Evolutionary conservation across 64 coral and sea anemone genomes (phyloP).

Genomic region (Dendronephthya gigantea): DNA sequence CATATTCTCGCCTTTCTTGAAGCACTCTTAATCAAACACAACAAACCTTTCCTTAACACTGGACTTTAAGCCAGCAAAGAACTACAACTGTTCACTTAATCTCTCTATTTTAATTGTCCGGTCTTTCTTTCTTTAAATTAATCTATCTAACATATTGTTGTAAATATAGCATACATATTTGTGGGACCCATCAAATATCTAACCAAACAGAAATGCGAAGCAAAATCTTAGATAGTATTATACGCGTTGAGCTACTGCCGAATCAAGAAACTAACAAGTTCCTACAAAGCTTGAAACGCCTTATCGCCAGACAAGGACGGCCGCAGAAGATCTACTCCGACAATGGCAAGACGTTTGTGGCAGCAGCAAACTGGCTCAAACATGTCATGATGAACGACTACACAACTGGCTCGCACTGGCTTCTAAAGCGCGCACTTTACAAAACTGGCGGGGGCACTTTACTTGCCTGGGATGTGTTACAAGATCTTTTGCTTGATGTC

Average conservation of each 20-base stretch:
- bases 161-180: too few species aligned
- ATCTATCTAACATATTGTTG: too few species aligned
- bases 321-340: neutral
- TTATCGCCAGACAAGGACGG: neutral
- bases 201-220: too few species aligned
- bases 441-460: neutral
- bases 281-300: neutral
- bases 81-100: too few species aligned
- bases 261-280: neutral
- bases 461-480: neutral
- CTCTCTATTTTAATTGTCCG: too few species aligned
- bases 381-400: neutral
- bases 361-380: slow-evolving; percentile 6
- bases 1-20: too few species aligned
- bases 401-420: neutral
- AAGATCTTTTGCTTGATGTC: too few species aligned
- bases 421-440: neutral
- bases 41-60: too few species aligned
- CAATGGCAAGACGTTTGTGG: neutral
- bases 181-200: too few species aligned
- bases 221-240: neutral
- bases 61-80: too few species aligned
- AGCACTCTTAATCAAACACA: too few species aligned
- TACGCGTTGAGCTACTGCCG: neutral
- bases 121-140: too few species aligned